These are phyloP conservation scores for Mylabris phalerata DNA, from an alignment of 1,140 invertebrate genomes.

Conservation along the genomic window DNA sequence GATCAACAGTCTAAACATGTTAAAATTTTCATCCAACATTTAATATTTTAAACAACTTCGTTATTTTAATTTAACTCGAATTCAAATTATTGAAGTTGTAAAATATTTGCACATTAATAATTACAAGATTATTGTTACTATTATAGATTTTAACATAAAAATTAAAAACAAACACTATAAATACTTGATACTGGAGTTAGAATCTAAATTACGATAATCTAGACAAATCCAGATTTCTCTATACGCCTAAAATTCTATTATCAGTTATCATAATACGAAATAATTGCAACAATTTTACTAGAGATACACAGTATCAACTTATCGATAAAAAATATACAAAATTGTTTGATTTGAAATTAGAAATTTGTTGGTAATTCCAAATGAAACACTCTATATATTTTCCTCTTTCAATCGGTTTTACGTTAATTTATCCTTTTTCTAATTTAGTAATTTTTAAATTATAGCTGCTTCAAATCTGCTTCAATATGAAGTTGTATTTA, in stretches of 20 bases:
- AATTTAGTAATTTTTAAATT: slow-evolving; percentile 11
- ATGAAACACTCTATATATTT: too few species aligned
- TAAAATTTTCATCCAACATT: background rate
- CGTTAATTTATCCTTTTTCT: slow-evolving; percentile 1
- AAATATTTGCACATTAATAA: background rate
- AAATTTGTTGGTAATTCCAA: too few species aligned
- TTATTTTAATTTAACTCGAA: background rate
- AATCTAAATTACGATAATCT: background rate
- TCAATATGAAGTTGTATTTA: slow-evolving; percentile 38
- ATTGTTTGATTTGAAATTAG: too few species aligned
- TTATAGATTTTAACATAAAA: too few species aligned
- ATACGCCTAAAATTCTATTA: slow-evolving; percentile 11
- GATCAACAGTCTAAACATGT: slow-evolving; percentile 14
- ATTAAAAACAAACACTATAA: too few species aligned
- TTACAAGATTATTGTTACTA: background rate
- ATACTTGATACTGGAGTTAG: too few species aligned
- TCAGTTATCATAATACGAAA: slow-evolving; percentile 8
- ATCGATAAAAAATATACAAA: slow-evolving; percentile 8
- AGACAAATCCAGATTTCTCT: slow-evolving; percentile 14
- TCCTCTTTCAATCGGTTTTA: background rate
- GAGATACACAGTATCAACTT: slow-evolving; percentile 44
- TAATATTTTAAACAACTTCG: background rate
- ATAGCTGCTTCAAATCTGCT: slow-evolving; percentile 27
- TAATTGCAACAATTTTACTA: slow-evolving; percentile 45
- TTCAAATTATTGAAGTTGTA: background rate